Base-by-base conservation (phyloP, 2,113 vertebrate species). In the Trinectes maculatus region DNA sequence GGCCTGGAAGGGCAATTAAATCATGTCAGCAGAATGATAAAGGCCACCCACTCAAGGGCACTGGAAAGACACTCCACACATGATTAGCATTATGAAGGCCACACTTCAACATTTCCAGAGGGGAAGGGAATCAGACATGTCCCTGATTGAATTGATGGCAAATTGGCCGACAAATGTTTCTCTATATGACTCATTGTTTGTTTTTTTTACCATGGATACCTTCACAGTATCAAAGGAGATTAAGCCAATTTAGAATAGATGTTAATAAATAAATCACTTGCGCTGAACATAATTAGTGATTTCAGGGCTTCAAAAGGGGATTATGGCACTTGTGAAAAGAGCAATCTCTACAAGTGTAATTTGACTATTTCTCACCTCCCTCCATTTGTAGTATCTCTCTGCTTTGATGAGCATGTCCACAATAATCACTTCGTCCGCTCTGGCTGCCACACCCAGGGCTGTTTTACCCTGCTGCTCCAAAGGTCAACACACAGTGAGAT, bases 321-420 rank as follows among this genome's bases (percentile, higher is more conserved):
- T 82, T 31, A 42, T 26, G 15, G 19, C 12, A n/a, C 13, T 42
- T 2, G 11, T 25, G 28, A 60, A 49, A 44, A 24, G n/a, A n/a
- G n/a, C n/a, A n/a, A n/a, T n/a, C n/a, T n/a, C n/a, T 13, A 19
- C 19, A n/a, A n/a, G n/a, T n/a, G n/a, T 75, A 2, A 70, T 39
- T 29, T 60, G 28, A 28, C 12, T 22, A 16, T 33, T 8, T 16
- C 80, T 93, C 87, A 97, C 96, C 94, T 91, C 73, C 85, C 79
- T 92, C 87, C 78, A 94, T 22, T 68, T 25, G 4, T 89, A 93
- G 77, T 94, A 94, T 85, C 96, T 88, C 87, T 97, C 93, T 40
- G 96, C 95, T 93, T 98, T 97, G 82, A 98, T 96, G 71, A 99
- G 95, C 96, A 96, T 98, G 75, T 96, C 96, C 71, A 94, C 94